Conservation (phyloP, 2,888 invertebrate genomes). For the Dromius quadrimaculatus region DNA sequence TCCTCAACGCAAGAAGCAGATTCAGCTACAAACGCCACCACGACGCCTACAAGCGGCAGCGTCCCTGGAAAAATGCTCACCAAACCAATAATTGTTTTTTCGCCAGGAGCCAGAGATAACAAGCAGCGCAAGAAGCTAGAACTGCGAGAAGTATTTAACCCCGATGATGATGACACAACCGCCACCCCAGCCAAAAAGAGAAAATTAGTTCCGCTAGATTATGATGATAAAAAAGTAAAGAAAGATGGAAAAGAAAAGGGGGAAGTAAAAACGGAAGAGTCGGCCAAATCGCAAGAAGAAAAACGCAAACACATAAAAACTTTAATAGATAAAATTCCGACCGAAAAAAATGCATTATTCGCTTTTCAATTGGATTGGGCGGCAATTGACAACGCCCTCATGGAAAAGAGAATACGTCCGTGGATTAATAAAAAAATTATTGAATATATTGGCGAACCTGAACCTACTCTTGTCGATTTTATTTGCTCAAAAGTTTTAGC, state of each 20-base stretch:
- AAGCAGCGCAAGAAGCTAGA: slow-evolving; percentile 77
- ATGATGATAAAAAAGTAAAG: slow-evolving; percentile 71
- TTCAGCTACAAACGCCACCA: slow-evolving; percentile 58
- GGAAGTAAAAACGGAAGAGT: slow-evolving; percentile 70
- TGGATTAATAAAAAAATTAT: slow-evolving; percentile 99
- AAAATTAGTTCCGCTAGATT: slow-evolving; percentile 83
- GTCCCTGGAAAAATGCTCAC: slow-evolving; percentile 64
- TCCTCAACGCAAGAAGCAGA: slow-evolving; percentile 64
- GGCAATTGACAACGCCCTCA: slow-evolving; percentile 79
- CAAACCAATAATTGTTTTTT: slow-evolving; percentile 64
- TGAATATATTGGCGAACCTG: slow-evolving; percentile 99
- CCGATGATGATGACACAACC: slow-evolving; percentile 79
- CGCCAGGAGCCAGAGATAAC: slow-evolving; percentile 66
- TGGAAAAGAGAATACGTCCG: slow-evolving; percentile 97
- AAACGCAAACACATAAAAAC: slow-evolving; percentile 96
- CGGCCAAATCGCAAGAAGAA: slow-evolving; percentile 86
- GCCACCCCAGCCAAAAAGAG: slow-evolving; percentile 74
- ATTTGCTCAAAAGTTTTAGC: slow-evolving; percentile 98
- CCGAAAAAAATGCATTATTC: slow-evolving; percentile 96
- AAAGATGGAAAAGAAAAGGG: slow-evolving; percentile 66
- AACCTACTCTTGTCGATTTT: slow-evolving; percentile 98
- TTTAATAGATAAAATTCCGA: slow-evolving; percentile 98
- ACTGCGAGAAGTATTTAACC: slow-evolving; percentile 87
- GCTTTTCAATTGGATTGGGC: slow-evolving; percentile 93
- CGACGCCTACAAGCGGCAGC: slow-evolving; percentile 54